Evolutionary conservation across 1,140 invertebrate genomes (phyloP).

Genomic region (Trachelipus rathkii): DNA sequence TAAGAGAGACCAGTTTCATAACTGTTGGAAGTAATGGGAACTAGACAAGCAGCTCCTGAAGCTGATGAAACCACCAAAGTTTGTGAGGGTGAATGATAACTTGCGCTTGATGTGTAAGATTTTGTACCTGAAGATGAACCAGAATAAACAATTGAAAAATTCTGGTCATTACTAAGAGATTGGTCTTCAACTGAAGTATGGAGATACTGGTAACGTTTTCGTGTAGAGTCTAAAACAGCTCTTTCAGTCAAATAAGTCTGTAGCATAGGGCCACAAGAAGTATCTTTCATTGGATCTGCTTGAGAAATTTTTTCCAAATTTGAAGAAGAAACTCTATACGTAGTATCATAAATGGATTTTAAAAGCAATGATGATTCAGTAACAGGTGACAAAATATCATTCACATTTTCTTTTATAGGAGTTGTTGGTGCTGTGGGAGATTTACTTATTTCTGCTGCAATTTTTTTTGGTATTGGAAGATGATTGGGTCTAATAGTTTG

Average conservation of each 20-base stretch:
- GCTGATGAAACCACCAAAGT: not conserved
- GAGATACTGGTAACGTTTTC: conserved; percentile 59
- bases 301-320: not conserved
- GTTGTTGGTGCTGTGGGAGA: conserved; percentile 32
- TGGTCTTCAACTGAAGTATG: not conserved
- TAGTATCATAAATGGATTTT: conserved; percentile 62
- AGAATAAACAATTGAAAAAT: conserved; percentile 36
- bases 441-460: conserved; percentile 18
- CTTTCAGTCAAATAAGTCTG: conserved; percentile 71
- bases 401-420: conserved; percentile 40
- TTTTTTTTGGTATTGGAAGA: conserved; percentile 27
- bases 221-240: conserved; percentile 66
- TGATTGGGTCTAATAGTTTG: conserved; percentile 26
- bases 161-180: not conserved
- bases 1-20: too few relatives aligned
- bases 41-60: not conserved
- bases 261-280: conserved; percentile 53
- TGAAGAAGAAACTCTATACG: conserved; percentile 55
- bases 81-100: too few relatives aligned
- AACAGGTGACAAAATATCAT: conserved; percentile 60
- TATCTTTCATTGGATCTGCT: conserved; percentile 27
- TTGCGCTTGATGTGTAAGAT: not conserved
- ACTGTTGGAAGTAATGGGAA: too few relatives aligned
- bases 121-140: conserved; percentile 23
- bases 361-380: conserved; percentile 59